Percentiles rank a stretch among this genome's conserved stretches.
Evolutionary conservation across 2,888 invertebrate species (phyloP).

Genomic region (Oligia latruncula): DNA sequence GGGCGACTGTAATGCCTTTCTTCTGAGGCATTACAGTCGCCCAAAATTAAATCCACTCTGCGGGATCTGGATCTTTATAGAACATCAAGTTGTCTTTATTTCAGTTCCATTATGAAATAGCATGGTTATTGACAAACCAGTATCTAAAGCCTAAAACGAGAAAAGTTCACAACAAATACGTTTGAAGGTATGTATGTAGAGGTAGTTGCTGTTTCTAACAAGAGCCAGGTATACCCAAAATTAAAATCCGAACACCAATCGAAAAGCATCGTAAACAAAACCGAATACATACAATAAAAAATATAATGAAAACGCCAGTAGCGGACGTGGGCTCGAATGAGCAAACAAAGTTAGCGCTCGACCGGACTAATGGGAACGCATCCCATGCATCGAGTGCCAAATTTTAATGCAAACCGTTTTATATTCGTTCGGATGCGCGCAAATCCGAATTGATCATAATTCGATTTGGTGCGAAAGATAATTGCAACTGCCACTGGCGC

Average conservation of each 20-base stretch:
- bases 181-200: background rate
- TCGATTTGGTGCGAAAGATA: conserved; percentile 89
- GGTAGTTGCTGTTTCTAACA: conserved; percentile 2
- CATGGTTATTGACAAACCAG: background rate
- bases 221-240: conserved; percentile 49
- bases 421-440: conserved; percentile 89
- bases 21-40: background rate
- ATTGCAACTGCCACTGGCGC: conserved; percentile 90
- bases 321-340: conserved; percentile 74
- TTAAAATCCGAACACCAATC: conserved; percentile 70
- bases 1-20: background rate
- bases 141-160: background rate
- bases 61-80: background rate
- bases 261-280: conserved; percentile 77
- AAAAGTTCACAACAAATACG: background rate
- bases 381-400: conserved; percentile 88
- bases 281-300: conserved; percentile 71
- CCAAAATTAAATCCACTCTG: background rate
- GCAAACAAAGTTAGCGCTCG: conserved; percentile 84
- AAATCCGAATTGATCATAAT: conserved; percentile 91
- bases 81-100: background rate
- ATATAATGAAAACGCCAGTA: conserved; percentile 78
- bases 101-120: background rate
- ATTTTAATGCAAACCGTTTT: conserved; percentile 91
- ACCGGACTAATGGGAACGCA: conserved; percentile 88